A percentile compares a stretch with the other conserved stretches of the same genome.
Evolutionary conservation across 2,113 vertebrate species (phyloP).

Genomic region (Martes martes): DNA sequence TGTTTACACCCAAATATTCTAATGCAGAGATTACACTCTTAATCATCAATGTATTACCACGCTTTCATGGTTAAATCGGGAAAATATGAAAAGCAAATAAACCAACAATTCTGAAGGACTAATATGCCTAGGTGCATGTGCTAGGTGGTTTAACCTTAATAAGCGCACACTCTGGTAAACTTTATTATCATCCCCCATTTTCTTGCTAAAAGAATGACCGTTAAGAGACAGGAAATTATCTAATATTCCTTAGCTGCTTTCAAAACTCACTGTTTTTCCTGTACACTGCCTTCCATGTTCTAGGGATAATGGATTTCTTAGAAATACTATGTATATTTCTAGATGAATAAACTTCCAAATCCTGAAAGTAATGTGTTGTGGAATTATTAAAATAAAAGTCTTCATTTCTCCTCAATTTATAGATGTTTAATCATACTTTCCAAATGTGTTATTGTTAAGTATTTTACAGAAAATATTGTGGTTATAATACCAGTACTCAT

Average conservation of each 20-base stretch:
- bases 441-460: not conserved
- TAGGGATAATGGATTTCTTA: not conserved
- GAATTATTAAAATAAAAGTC: not conserved
- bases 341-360: not conserved
- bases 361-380: not conserved
- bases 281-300: not conserved
- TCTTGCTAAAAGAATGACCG: not conserved
- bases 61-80: not conserved
- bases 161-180: not conserved
- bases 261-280: not conserved
- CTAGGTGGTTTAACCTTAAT: not conserved
- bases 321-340: not conserved
- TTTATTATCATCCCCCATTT: not conserved
- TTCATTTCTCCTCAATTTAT: not conserved
- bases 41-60: not conserved
- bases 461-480: not conserved
- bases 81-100: not conserved
- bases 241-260: not conserved
- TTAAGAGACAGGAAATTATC: not conserved
- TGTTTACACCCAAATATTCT: not conserved
- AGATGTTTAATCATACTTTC: not conserved
- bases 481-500: not conserved
- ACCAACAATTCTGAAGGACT: not conserved
- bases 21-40: not conserved
- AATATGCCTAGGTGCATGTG: not conserved